These are phyloP conservation scores for Drosophila pandora DNA, from an alignment of 1,140 invertebrate species.

Conservation along the genomic window DNA sequence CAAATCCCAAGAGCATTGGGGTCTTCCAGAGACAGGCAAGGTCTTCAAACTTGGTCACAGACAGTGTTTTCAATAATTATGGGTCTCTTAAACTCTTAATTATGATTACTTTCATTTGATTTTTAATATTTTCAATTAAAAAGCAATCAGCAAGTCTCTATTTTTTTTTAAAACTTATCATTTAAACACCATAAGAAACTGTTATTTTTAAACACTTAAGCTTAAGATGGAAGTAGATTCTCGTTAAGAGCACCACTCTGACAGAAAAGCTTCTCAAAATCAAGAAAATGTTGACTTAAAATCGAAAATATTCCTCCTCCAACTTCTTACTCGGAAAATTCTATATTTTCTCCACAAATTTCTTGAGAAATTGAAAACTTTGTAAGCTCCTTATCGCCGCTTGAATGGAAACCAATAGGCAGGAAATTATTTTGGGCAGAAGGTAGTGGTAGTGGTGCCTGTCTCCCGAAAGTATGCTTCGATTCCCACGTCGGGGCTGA, in stretches of 20 bases:
- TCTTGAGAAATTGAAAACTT: neutral
- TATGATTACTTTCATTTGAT: no score
- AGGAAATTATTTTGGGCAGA: conserved; percentile 2
- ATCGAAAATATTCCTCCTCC: neutral
- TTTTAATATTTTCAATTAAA: no score
- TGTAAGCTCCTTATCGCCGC: neutral
- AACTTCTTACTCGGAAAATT: neutral
- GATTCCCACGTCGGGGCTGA: neutral
- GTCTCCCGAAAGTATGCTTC: conserved; percentile 37
- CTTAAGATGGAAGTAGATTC: no score
- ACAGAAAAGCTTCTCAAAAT: neutral
- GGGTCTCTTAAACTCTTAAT: no score
- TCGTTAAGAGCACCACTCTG: no score
- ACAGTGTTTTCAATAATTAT: neutral
- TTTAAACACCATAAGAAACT: no score
- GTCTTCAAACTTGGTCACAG: neutral
- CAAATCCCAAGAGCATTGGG: conserved; percentile 10
- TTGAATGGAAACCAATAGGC: neutral
- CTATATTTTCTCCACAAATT: neutral
- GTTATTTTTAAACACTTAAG: no score
- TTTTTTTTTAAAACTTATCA: no score
- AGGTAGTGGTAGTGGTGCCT: neutral
- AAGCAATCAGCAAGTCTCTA: no score
- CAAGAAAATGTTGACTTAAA: neutral
- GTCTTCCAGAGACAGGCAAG: neutral